Conservation (phyloP, 2,888 invertebrate genomes). For the Heliconius sara region DNA sequence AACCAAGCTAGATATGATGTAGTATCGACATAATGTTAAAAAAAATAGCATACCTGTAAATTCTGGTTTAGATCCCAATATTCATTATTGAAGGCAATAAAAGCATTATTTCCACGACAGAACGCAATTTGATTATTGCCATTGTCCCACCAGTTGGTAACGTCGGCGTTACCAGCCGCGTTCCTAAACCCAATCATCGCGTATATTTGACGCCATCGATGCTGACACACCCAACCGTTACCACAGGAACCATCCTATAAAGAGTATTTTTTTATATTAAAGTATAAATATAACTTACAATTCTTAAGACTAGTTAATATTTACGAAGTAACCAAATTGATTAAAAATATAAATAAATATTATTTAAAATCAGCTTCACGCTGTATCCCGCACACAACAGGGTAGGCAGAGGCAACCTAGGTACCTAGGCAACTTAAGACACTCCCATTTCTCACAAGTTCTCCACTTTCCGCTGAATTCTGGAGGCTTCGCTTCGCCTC, state of each 20-base stretch:
- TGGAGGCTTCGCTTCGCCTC: too few species aligned
- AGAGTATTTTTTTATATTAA: background rate
- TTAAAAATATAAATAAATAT: too few species aligned
- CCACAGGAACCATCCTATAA: slow-evolving; percentile 79
- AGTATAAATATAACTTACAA: background rate
- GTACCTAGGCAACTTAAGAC: too few species aligned
- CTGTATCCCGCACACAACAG: too few species aligned
- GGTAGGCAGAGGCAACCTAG: too few species aligned
- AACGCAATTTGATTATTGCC: slow-evolving; percentile 91
- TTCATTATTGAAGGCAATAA: slow-evolving; percentile 85
- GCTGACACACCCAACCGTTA: slow-evolving; percentile 90
- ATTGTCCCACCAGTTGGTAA: slow-evolving; percentile 90
- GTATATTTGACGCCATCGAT: slow-evolving; percentile 90
- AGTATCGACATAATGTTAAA: background rate
- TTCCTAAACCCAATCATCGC: slow-evolving; percentile 90
- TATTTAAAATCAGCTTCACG: too few species aligned
- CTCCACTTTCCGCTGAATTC: too few species aligned
- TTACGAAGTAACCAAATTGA: background rate
- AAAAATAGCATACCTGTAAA: slow-evolving; percentile 70
- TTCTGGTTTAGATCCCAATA: slow-evolving; percentile 74
- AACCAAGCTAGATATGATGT: too few species aligned
- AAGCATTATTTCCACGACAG: slow-evolving; percentile 82
- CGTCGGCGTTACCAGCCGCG: slow-evolving; percentile 79
- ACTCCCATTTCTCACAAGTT: too few species aligned
- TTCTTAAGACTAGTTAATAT: background rate